These are phyloP conservation scores for Lithodes maja DNA, from an alignment of 2,888 invertebrate genomes.

Conservation along the genomic window DNA sequence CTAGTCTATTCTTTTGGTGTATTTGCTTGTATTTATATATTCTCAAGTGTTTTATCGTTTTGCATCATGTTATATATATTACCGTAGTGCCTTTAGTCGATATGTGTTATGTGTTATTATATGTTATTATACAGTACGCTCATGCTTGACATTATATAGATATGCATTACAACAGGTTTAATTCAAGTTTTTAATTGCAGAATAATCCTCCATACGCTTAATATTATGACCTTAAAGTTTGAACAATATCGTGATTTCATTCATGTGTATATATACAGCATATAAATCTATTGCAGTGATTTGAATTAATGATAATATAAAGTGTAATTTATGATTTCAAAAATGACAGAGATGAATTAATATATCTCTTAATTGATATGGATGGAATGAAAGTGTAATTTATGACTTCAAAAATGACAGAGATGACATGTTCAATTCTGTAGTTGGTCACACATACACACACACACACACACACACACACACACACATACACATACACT, in stretches of 20 bases:
- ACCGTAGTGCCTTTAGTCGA: not conserved
- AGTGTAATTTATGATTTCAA: not conserved
- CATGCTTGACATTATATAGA: not conserved
- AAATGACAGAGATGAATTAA: not conserved
- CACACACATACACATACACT: slow-evolving; percentile 47
- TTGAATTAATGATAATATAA: not conserved
- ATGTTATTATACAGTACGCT: not conserved
- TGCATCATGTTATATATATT: not conserved
- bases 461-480: slow-evolving; percentile 52
- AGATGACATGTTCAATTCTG: not conserved
- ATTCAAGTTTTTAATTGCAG: not conserved
- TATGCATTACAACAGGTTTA: not conserved
- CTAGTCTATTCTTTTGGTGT: not conserved
- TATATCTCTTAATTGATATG: too few species aligned
- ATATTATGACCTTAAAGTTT: not conserved
- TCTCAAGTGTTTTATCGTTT: not conserved
- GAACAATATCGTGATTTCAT: not conserved
- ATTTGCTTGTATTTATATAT: not conserved
- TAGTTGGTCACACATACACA: not conserved
- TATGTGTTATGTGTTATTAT: too few species aligned
- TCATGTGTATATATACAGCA: not conserved
- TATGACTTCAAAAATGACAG: not conserved
- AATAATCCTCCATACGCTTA: not conserved
- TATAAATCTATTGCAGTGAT: not conserved
- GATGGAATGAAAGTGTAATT: too few species aligned